Evolutionary conservation across 2,888 invertebrate genomes (phyloP).

Genomic region (Villa cingulata): DNA sequence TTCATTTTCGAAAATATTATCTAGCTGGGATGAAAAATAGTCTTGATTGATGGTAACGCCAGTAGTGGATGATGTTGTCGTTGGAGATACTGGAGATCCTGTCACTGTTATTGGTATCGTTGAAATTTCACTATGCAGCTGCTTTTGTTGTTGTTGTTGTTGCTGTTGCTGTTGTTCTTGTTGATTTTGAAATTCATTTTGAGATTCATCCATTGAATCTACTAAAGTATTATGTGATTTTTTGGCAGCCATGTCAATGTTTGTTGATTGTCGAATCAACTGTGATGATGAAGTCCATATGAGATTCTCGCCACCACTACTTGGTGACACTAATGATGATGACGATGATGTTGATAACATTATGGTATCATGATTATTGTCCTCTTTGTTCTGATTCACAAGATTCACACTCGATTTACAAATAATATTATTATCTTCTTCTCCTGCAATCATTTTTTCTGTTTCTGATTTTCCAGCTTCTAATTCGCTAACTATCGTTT

Average conservation of each 20-base stretch:
- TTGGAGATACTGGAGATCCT: background rate
- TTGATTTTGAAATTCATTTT: no score
- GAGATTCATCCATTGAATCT: no score
- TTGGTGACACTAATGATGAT: background rate
- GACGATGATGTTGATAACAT: background rate
- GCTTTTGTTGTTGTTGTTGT: background rate
- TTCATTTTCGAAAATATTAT: slow-evolving; percentile 56
- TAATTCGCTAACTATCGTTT: slow-evolving; percentile 58
- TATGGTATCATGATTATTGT: no score
- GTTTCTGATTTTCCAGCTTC: slow-evolving; percentile 38
- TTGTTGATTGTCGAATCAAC: slow-evolving; percentile 31
- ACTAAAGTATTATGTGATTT: background rate
- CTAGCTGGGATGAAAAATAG: slow-evolving; percentile 54
- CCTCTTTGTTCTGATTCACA: no score
- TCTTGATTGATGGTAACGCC: slow-evolving; percentile 37
- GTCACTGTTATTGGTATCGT: background rate
- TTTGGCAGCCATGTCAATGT: background rate
- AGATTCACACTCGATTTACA: no score
- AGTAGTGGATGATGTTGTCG: background rate
- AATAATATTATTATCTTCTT: background rate
- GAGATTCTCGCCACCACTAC: slow-evolving; percentile 19
- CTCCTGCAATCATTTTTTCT: background rate
- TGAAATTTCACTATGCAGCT: no score
- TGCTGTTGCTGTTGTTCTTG: background rate
- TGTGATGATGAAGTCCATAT: slow-evolving; percentile 34